Evolutionary conservation across 1,140 invertebrate genomes (phyloP).

Genomic region (Latrodectus geometricus): DNA sequence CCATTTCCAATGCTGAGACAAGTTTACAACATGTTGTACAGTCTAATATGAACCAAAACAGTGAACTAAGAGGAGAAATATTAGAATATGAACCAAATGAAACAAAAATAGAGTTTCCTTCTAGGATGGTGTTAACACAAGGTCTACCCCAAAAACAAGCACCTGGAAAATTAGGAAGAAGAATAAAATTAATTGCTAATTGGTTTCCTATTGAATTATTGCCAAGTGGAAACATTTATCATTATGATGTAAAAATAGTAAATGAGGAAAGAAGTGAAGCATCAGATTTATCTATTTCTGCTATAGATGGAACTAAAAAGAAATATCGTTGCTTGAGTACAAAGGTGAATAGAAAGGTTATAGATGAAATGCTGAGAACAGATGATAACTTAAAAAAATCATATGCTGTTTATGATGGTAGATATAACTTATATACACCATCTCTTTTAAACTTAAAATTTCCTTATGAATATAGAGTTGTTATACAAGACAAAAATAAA

Average conservation of each 20-base stretch:
- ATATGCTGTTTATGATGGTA: conserved; percentile 47
- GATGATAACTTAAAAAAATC: conserved; percentile 1
- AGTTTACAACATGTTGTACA: too few species aligned
- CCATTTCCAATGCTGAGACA: too few species aligned
- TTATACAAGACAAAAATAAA: not conserved
- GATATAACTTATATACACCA: conserved; percentile 27
- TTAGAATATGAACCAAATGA: too few species aligned
- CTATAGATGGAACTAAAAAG: not conserved
- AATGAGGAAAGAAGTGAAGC: too few species aligned
- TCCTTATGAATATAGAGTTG: not conserved
- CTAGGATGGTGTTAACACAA: too few species aligned
- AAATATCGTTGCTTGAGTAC: conserved; percentile 35
- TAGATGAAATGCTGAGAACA: conserved; percentile 3
- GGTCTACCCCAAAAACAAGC: not conserved
- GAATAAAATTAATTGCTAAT: conserved; percentile 32
- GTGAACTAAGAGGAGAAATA: too few species aligned
- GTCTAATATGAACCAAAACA: too few species aligned
- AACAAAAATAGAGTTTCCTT: too few species aligned
- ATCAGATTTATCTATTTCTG: too few species aligned
- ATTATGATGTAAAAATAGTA: conserved; percentile 50
- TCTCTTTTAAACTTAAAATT: not conserved
- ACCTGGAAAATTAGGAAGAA: conserved; percentile 5
- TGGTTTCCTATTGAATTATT: conserved; percentile 11
- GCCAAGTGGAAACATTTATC: conserved; percentile 36
- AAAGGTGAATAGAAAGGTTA: conserved; percentile 26